A percentile compares a stretch with the other conserved stretches of the same genome.
These are phyloP conservation scores for Volucella zonaria DNA, from an alignment of 2,888 invertebrate species.

Conservation along the genomic window DNA sequence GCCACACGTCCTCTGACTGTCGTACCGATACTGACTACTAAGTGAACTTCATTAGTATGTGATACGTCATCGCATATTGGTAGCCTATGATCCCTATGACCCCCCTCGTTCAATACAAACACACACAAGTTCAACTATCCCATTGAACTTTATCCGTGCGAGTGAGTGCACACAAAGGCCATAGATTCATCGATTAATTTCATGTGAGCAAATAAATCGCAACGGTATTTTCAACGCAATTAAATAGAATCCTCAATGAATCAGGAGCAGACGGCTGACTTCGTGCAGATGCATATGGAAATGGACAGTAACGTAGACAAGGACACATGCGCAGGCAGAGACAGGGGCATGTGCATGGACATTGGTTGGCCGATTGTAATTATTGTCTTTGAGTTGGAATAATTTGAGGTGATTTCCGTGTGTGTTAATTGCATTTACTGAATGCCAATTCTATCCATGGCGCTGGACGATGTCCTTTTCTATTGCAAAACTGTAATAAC, in stretches of 20 bases:
- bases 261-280: slow-evolving; percentile 21
- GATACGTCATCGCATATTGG: slow-evolving; percentile 52
- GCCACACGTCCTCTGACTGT: not conserved
- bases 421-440: too few species aligned
- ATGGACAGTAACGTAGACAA: not conserved
- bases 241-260: slow-evolving; percentile 53
- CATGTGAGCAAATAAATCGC: slow-evolving; percentile 66
- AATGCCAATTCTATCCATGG: too few species aligned
- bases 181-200: slow-evolving; percentile 66
- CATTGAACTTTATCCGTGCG: slow-evolving; percentile 42
- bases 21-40: not conserved
- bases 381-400: too few species aligned
- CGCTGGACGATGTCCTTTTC: too few species aligned
- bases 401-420: too few species aligned
- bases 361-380: too few species aligned
- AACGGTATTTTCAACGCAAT: slow-evolving; percentile 64
- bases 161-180: slow-evolving; percentile 58
- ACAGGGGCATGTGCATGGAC: too few species aligned
- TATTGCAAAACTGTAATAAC: too few species aligned
- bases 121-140: not conserved
- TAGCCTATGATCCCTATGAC: not conserved
- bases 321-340: too few species aligned
- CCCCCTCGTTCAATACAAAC: not conserved
- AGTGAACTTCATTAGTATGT: slow-evolving; percentile 67
- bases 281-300: not conserved